Evolutionary conservation across 2,888 invertebrate species (phyloP).

Genomic region (Acronicta aceris): DNA sequence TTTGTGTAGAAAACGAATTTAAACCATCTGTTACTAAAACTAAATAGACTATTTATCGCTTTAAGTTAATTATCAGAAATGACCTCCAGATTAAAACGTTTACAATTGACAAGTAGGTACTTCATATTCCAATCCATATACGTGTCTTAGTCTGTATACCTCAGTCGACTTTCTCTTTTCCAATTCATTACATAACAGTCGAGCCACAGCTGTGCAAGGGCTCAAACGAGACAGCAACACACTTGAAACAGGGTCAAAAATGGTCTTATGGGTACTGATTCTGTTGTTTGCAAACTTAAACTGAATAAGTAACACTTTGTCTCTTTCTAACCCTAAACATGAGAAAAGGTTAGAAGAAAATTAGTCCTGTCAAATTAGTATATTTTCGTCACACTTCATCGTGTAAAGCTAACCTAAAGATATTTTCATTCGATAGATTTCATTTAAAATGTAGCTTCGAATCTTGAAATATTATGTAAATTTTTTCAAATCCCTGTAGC

Average conservation of each 20-base stretch:
- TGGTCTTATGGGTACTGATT: background rate
- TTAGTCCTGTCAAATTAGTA: too few species aligned
- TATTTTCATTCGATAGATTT: too few species aligned
- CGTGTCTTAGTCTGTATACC: constrained; percentile 1
- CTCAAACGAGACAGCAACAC: background rate
- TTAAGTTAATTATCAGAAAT: background rate
- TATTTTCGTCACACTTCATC: too few species aligned
- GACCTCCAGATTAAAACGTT: background rate
- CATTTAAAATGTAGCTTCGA: too few species aligned
- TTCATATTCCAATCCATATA: constrained; percentile 7
- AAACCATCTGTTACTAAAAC: too few species aligned
- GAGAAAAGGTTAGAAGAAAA: too few species aligned
- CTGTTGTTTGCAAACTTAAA: background rate
- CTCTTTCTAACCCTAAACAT: background rate
- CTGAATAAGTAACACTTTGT: too few species aligned
- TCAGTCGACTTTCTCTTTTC: constrained; percentile 42
- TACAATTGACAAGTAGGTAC: background rate
- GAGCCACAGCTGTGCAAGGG: background rate
- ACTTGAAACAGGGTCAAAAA: constrained; percentile 5
- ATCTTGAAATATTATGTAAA: too few species aligned
- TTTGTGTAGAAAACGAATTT: too few species aligned
- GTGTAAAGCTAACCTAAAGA: too few species aligned
- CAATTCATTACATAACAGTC: constrained; percentile 21
- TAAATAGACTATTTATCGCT: too few species aligned
- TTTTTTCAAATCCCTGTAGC: too few species aligned